These are phyloP conservation scores for Acromyrmex heyeri DNA, from an alignment of 1,140 invertebrate species.

Conservation along the genomic window DNA sequence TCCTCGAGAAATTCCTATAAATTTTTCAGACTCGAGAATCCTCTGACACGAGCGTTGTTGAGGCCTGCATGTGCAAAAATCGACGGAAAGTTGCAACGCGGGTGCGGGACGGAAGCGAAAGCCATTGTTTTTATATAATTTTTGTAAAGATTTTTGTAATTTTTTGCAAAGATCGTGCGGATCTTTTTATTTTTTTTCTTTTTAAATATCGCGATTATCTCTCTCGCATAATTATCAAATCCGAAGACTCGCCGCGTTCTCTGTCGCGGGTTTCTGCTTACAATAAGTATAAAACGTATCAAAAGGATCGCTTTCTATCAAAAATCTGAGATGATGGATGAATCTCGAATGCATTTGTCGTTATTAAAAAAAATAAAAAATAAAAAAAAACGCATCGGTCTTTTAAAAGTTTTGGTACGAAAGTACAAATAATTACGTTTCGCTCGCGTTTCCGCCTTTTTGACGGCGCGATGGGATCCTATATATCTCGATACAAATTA, in stretches of 20 bases:
- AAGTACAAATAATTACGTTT: conserved; percentile 33
- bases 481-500: conserved; percentile 59
- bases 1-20: background rate
- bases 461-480: conserved; percentile 20
- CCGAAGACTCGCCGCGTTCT: conserved; percentile 13
- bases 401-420: background rate
- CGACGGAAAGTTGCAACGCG: conserved; percentile 21
- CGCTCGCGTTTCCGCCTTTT: background rate
- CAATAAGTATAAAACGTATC: conserved; percentile 35
- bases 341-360: background rate
- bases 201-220: conserved; percentile 26
- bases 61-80: background rate
- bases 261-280: background rate
- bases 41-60: background rate
- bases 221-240: conserved; percentile 19
- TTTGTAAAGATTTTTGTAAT: background rate
- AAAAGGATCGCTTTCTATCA: conserved; percentile 26
- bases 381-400: background rate
- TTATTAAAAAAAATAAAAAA: background rate
- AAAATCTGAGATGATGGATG: conserved; percentile 14
- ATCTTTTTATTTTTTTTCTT: conserved; percentile 8
- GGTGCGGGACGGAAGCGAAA: conserved; percentile 59
- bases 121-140: conserved; percentile 29
- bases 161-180: no score
- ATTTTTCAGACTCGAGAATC: background rate